phyloP scores from a whole-genome alignment of 2,888 invertebrate genomes.

The Ganaspis brasiliensis region DNA sequence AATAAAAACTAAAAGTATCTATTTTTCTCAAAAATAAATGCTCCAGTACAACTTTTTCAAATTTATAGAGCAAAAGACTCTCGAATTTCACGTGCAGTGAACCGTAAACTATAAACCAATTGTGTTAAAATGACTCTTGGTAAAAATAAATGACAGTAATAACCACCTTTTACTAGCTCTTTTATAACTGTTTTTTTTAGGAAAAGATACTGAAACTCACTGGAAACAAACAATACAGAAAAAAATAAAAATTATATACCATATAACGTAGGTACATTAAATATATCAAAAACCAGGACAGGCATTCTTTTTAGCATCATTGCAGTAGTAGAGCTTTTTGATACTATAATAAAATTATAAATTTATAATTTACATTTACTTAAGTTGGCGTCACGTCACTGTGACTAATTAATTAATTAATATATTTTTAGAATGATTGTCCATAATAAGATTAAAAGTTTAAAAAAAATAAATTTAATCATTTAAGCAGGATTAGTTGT shows the following conservation, averaged over 20 bases:
- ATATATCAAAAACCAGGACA: neutral
- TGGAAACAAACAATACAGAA: neutral
- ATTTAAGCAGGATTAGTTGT: too few species aligned
- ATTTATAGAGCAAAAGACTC: neutral
- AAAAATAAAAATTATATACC: neutral
- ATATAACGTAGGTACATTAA: neutral
- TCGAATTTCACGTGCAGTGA: neutral
- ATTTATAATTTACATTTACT: too few species aligned
- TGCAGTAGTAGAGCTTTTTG: too few species aligned
- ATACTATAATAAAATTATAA: too few species aligned
- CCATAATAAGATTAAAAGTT: too few species aligned
- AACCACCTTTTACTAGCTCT: conserved; percentile 1
- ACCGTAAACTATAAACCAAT: neutral
- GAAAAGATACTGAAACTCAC: neutral
- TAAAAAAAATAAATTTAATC: too few species aligned
- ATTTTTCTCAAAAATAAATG: neutral
- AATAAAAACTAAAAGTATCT: neutral
- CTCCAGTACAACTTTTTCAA: neutral
- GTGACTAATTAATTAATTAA: too few species aligned
- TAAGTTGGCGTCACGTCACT: too few species aligned
- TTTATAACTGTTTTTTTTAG: neutral
- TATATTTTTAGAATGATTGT: too few species aligned
- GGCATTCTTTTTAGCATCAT: too few species aligned
- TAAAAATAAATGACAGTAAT: neutral
- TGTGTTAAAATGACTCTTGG: conserved; percentile 1